phyloP scores from a whole-genome alignment of 2,888 invertebrate species.

The Uloborus plumipes region DNA sequence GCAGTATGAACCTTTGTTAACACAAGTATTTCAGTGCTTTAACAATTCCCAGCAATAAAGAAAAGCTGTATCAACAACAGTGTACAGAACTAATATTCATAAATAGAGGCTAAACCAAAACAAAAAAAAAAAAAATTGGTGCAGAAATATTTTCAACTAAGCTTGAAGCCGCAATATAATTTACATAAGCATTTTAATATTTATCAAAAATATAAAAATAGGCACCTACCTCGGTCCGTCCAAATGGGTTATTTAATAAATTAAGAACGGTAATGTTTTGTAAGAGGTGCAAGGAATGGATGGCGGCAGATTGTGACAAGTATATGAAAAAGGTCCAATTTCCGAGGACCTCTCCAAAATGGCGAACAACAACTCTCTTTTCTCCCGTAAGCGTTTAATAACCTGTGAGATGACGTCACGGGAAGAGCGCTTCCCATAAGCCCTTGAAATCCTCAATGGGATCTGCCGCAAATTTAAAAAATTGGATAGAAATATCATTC shows the following conservation, averaged over 20 bases:
- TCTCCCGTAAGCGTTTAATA: conserved; percentile 64
- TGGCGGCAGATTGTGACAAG: conserved; percentile 60
- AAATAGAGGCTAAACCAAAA: too few relatives aligned
- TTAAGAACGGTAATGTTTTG: conserved; percentile 37
- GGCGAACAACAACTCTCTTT: conserved; percentile 61
- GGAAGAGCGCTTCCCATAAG: conserved; percentile 63
- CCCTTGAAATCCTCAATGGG: conserved; percentile 34
- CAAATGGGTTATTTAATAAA: conserved; percentile 57
- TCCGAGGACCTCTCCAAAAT: conserved; percentile 62
- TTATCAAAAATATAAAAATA: conserved; percentile 40
- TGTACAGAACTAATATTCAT: too few relatives aligned
- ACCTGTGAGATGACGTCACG: conserved; percentile 63
- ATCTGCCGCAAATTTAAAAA: background rate
- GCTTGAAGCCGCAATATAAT: background rate
- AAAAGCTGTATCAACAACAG: too few relatives aligned
- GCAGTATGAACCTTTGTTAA: too few relatives aligned
- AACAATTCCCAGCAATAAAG: too few relatives aligned
- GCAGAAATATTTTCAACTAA: too few relatives aligned
- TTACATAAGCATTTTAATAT: background rate
- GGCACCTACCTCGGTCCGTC: conserved; percentile 64
- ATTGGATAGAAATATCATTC: too few relatives aligned
- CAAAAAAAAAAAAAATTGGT: too few relatives aligned
- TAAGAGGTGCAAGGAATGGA: conserved; percentile 57
- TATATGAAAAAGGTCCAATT: conserved; percentile 61
- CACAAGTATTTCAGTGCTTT: too few relatives aligned